A percentile compares a stretch with the other conserved stretches of the same genome.
These are phyloP conservation scores for Synchiropus splendidus DNA, from an alignment of 2,113 vertebrate species.

Conservation along the genomic window DNA sequence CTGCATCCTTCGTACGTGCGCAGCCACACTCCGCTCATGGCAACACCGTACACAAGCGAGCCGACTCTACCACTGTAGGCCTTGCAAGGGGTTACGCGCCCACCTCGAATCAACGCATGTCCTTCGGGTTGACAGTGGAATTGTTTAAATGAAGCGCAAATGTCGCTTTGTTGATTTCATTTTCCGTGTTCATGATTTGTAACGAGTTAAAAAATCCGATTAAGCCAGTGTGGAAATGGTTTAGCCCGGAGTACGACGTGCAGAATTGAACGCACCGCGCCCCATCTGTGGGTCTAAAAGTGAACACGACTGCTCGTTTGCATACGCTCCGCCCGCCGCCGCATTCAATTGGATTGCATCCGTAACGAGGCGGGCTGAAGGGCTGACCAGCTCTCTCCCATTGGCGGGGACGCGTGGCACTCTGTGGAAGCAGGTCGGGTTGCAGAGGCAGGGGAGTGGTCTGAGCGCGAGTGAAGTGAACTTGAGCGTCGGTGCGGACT, in stretches of 20 bases:
- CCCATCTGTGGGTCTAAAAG: conserved; percentile 63
- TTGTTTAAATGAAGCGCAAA: too few species aligned
- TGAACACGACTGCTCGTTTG: conserved; percentile 25
- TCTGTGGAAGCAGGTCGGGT: conserved; percentile 70
- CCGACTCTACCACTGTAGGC: conserved; percentile 63
- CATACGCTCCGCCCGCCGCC: neutral
- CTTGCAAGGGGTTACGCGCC: conserved; percentile 34
- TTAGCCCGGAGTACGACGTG: conserved; percentile 85
- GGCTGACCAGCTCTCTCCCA: rapidly evolving
- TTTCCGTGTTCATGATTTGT: neutral
- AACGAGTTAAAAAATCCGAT: neutral
- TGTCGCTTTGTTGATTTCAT: too few species aligned
- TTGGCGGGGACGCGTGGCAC: conserved; percentile 11
- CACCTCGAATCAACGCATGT: neutral
- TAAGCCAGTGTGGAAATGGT: conserved; percentile 57
- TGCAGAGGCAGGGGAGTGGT: conserved; percentile 66
- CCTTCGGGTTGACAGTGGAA: neutral
- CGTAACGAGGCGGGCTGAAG: conserved; percentile 1
- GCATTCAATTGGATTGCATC: conserved; percentile 20
- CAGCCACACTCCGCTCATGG: conserved; percentile 78
- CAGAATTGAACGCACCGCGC: conserved; percentile 87
- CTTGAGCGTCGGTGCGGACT: conserved; percentile 52
- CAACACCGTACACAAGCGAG: conserved; percentile 71
- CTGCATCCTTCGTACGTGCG: conserved; percentile 77
- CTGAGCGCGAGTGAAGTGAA: conserved; percentile 66